phyloP scores from a whole-genome alignment of 2,113 vertebrate species.

The Mormoops blainvillei region DNA sequence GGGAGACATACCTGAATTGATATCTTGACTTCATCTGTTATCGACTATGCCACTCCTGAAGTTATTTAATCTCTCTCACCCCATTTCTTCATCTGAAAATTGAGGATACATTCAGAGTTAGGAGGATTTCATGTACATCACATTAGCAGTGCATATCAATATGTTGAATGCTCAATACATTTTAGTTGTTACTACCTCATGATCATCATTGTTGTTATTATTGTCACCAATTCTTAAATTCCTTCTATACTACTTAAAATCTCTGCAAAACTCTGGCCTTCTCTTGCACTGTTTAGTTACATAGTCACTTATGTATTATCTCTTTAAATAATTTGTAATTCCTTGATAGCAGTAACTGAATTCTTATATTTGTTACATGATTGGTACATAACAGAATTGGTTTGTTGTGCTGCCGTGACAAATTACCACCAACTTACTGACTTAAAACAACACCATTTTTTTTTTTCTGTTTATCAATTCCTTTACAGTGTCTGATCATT shows the following conservation, averaged over 20 bases:
- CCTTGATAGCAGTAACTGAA: neutral
- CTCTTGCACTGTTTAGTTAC: neutral
- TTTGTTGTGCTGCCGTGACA: neutral
- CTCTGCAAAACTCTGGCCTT: neutral
- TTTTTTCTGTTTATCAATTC: neutral
- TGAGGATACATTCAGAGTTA: neutral
- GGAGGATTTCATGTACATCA: neutral
- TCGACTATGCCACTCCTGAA: neutral
- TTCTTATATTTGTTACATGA: neutral
- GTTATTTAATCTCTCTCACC: neutral
- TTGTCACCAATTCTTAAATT: neutral
- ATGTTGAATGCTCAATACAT: neutral
- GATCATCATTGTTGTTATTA: neutral
- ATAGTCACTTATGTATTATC: neutral
- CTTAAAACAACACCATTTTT: neutral
- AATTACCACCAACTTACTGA: neutral
- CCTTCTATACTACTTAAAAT: neutral
- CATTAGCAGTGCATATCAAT: neutral
- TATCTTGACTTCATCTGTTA: neutral
- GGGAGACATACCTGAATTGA: neutral
- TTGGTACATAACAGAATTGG: neutral
- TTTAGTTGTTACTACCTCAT: neutral
- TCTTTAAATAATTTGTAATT: neutral
- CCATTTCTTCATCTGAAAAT: neutral
- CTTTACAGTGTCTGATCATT: neutral